Evolutionary conservation across 2,888 invertebrate species (phyloP).

Genomic region (Chrysolina oricalcia): DNA sequence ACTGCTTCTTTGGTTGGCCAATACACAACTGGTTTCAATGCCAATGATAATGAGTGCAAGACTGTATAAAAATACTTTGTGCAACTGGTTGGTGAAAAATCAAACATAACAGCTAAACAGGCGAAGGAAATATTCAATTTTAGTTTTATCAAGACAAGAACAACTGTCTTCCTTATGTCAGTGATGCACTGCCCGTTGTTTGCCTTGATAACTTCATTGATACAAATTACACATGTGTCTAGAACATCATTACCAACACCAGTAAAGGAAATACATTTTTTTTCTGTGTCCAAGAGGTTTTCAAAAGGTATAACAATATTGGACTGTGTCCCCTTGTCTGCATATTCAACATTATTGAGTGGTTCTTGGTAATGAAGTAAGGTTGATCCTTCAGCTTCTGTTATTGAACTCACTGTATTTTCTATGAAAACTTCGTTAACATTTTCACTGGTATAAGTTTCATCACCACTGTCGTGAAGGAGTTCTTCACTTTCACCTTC

Average conservation of each 20-base stretch:
- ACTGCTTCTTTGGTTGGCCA: slow-evolving; percentile 29
- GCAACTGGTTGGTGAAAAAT: slow-evolving; percentile 29
- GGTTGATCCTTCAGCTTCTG: slow-evolving; percentile 22
- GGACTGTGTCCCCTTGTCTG: slow-evolving; percentile 26
- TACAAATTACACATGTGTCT: slow-evolving; percentile 34
- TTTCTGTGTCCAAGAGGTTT: slow-evolving; percentile 26
- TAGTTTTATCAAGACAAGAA: slow-evolving; percentile 28
- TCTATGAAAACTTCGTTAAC: slow-evolving; percentile 13
- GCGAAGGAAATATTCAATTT: slow-evolving; percentile 37
- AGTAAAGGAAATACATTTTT: slow-evolving; percentile 29
- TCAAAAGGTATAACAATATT: slow-evolving; percentile 24
- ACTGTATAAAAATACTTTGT: slow-evolving; percentile 34
- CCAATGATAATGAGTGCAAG: slow-evolving; percentile 32
- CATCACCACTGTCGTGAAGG: slow-evolving; percentile 17
- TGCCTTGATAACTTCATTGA: slow-evolving; percentile 27
- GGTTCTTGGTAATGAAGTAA: slow-evolving; percentile 25
- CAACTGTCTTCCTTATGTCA: slow-evolving; percentile 29
- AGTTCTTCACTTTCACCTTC: slow-evolving; percentile 6
- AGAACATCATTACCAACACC: slow-evolving; percentile 32
- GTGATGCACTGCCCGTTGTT: slow-evolving; percentile 30
- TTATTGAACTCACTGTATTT: slow-evolving; percentile 15
- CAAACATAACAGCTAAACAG: slow-evolving; percentile 32
- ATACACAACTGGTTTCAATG: slow-evolving; percentile 29
- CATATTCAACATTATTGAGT: slow-evolving; percentile 19
- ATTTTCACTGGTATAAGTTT: slow-evolving; percentile 1